Conservation (phyloP, 2,888 invertebrate species). For the Argyresthia goedartella region DNA sequence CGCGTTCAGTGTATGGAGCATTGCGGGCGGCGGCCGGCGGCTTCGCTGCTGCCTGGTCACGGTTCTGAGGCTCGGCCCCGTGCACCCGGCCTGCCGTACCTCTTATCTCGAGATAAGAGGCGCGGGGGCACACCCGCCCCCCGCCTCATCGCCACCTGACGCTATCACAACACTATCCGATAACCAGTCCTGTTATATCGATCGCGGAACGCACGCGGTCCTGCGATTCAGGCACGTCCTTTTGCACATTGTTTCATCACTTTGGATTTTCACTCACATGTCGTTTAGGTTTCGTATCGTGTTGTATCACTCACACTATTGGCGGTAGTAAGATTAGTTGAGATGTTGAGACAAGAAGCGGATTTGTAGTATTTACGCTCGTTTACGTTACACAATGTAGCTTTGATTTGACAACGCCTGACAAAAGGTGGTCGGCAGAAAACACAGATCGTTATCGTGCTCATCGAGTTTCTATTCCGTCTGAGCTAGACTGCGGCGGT, state of each 20-base stretch:
- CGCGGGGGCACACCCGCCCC: slow-evolving; percentile 64
- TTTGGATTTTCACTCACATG: neutral
- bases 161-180: slow-evolving; percentile 28
- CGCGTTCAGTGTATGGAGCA: slow-evolving; percentile 90
- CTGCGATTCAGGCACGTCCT: slow-evolving; percentile 46
- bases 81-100: slow-evolving; percentile 6
- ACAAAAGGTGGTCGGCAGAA: slow-evolving; percentile 27
- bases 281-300: neutral
- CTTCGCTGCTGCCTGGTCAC: slow-evolving; percentile 59
- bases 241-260: slow-evolving; percentile 20
- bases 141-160: slow-evolving; percentile 67
- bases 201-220: slow-evolving; percentile 17
- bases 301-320: neutral
- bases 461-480: neutral
- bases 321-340: too few relatives aligned
- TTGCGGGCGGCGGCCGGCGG: slow-evolving; percentile 76
- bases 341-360: neutral
- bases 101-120: slow-evolving; percentile 66
- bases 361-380: neutral
- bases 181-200: slow-evolving; percentile 1
- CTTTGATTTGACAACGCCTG: slow-evolving; percentile 20
- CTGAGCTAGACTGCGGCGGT: too few relatives aligned
- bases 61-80: slow-evolving; percentile 42
- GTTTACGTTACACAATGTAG: neutral
- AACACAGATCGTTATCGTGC: neutral